Evolutionary conservation across 2,113 vertebrate genomes (phyloP).

Genomic region (Numida meleagris): DNA sequence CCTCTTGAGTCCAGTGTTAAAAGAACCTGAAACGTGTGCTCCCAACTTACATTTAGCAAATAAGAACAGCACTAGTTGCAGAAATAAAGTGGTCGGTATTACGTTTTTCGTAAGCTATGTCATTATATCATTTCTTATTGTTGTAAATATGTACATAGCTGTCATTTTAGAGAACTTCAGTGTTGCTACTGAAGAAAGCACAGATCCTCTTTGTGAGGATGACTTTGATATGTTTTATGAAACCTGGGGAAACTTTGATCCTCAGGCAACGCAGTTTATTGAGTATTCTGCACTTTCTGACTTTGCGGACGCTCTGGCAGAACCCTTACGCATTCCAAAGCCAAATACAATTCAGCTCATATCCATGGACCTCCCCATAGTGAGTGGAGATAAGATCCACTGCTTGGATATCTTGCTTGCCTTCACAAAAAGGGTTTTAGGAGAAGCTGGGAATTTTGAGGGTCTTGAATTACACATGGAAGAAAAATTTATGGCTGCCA

Average conservation of each 20-base stretch:
- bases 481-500: slow-evolving; percentile 88
- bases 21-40: slow-evolving; percentile 40
- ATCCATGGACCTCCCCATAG: slow-evolving; percentile 94
- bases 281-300: slow-evolving; percentile 86
- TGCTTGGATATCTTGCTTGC: slow-evolving; percentile 96
- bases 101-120: slow-evolving; percentile 95
- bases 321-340: slow-evolving; percentile 90
- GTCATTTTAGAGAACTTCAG: slow-evolving; percentile 98
- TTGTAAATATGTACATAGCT: slow-evolving; percentile 98
- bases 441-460: slow-evolving; percentile 86
- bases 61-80: slow-evolving; percentile 64
- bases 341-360: slow-evolving; percentile 92
- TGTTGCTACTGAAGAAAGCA: slow-evolving; percentile 94
- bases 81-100: slow-evolving; percentile 81
- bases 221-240: slow-evolving; percentile 99
- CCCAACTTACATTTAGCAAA: background rate
- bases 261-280: slow-evolving; percentile 93
- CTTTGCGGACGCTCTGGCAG: slow-evolving; percentile 89
- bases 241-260: slow-evolving; percentile 95
- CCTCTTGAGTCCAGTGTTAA: slow-evolving; percentile 87
- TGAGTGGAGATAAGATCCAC: slow-evolving; percentile 94
- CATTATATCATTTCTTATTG: slow-evolving; percentile 95
- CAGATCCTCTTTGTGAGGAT: slow-evolving; percentile 91
- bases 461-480: slow-evolving; percentile 91
- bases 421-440: slow-evolving; percentile 93